Conservation (phyloP, 2,888 invertebrate genomes). For the Idaea straminata region DNA sequence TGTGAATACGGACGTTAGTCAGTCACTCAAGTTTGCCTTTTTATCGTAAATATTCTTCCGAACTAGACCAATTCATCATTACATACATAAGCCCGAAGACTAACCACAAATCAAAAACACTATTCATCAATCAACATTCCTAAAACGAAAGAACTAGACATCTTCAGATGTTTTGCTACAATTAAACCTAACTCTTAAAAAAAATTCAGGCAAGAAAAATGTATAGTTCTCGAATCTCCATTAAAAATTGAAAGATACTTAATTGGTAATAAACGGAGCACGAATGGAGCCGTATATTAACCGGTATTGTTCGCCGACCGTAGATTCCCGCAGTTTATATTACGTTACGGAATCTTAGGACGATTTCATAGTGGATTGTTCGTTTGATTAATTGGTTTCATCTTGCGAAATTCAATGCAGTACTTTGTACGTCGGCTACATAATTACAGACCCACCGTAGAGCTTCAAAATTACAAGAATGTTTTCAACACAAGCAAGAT, state of each 20-base stretch:
- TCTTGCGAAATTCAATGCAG: background rate
- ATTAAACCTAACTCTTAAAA: conserved; percentile 22
- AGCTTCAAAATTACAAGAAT: too few species aligned
- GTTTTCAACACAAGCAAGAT: too few species aligned
- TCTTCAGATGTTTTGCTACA: conserved; percentile 22
- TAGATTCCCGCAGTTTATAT: background rate
- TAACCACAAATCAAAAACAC: background rate
- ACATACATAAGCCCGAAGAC: background rate
- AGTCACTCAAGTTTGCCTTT: background rate
- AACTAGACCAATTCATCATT: background rate
- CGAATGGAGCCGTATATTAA: background rate
- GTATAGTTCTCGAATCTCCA: conserved; percentile 18
- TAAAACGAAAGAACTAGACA: conserved; percentile 6
- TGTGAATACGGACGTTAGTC: too few species aligned
- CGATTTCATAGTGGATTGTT: background rate
- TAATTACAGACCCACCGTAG: too few species aligned
- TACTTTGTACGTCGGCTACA: background rate
- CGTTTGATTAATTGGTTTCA: background rate
- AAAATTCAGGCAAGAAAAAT: conserved; percentile 23
- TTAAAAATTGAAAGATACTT: conserved; percentile 18
- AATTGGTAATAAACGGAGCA: conserved; percentile 7
- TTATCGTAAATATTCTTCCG: background rate
- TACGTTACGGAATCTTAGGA: background rate
- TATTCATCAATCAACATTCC: conserved; percentile 9
- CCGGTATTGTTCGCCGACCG: background rate